phyloP scores from a whole-genome alignment of 2,113 vertebrate species.

The Gulo gulo region DNA sequence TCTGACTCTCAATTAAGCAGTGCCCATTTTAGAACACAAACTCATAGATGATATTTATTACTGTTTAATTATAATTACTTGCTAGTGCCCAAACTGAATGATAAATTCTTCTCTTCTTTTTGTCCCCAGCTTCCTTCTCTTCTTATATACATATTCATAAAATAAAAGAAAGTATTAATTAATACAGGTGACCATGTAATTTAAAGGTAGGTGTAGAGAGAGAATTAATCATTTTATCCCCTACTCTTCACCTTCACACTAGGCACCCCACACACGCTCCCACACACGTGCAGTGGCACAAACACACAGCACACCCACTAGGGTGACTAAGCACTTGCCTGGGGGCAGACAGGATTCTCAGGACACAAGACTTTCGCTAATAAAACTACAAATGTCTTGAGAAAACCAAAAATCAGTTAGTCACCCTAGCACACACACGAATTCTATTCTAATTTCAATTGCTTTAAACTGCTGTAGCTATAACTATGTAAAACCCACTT shows the following conservation, averaged over 20 bases:
- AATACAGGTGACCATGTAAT: background rate
- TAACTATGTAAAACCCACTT: background rate
- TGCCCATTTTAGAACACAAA: background rate
- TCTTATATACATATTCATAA: background rate
- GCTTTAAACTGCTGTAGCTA: background rate
- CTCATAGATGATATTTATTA: background rate
- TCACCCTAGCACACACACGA: background rate
- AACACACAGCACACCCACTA: background rate
- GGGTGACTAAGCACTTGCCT: background rate
- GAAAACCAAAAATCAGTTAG: background rate
- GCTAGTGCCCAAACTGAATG: background rate
- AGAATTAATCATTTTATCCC: background rate
- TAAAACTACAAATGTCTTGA: background rate
- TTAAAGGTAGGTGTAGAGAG: background rate
- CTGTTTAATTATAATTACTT: constrained; percentile 22
- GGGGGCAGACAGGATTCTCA: background rate
- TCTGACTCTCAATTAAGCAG: background rate
- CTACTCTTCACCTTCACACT: background rate
- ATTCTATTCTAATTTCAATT: background rate
- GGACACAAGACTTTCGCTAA: background rate
- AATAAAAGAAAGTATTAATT: background rate
- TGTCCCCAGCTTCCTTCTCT: background rate
- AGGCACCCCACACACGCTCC: background rate
- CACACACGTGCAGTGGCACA: background rate
- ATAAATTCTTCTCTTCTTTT: background rate